Percentiles rank a stretch among this genome's conserved stretches.
phyloP scores from a whole-genome alignment of 2,113 vertebrate genomes.

The Ameiurus melas region DNA sequence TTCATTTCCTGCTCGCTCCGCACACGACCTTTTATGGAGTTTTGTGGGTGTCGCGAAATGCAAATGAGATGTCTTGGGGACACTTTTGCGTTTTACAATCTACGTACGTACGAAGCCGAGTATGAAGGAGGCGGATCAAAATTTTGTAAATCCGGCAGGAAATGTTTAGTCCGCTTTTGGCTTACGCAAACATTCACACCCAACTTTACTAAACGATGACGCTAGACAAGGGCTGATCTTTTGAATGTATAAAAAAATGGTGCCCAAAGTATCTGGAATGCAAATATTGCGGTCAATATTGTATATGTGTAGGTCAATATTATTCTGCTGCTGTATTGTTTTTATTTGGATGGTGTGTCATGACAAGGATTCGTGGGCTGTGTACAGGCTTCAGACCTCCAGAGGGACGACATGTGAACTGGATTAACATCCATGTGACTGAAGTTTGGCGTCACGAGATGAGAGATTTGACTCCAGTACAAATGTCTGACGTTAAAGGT shows the following conservation, averaged over 20 bases:
- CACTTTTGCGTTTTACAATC: no score
- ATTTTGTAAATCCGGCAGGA: no score
- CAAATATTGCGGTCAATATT: no score
- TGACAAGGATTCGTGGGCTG: background rate
- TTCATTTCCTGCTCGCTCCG: no score
- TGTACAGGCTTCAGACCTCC: background rate
- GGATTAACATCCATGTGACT: constrained; percentile 10
- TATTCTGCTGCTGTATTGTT: background rate
- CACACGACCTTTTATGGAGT: no score
- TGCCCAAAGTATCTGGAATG: background rate
- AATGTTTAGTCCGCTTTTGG: no score
- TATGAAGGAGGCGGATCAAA: no score
- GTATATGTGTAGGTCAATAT: background rate
- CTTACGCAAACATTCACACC: background rate
- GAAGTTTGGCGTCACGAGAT: background rate
- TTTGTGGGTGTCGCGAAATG: no score
- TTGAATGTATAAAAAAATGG: background rate
- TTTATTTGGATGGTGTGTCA: background rate
- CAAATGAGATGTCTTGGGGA: no score
- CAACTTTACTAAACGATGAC: background rate
- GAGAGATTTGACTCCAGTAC: background rate
- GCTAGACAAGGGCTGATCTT: background rate
- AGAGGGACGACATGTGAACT: constrained; percentile 2
- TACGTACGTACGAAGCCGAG: no score
- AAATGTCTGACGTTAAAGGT: background rate